Base-by-base conservation (phyloP, 2,113 vertebrate species). In the Strix uralensis region DNA sequence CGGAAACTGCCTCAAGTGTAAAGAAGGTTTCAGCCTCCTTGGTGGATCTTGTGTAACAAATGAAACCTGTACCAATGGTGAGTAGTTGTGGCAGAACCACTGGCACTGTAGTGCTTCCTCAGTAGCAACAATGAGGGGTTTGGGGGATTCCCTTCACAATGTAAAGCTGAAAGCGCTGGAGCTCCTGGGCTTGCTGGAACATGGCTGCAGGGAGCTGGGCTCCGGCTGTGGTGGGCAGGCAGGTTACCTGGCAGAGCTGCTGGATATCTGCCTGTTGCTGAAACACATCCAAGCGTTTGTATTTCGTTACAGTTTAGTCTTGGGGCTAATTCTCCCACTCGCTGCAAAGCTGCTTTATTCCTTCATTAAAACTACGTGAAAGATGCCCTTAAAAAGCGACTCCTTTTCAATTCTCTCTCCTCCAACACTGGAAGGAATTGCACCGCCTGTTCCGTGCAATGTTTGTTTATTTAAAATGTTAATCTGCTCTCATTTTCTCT, bases 61-160 rank as follows among this genome's bases (percentile, higher is more conserved):
- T 15, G 98, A 98, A 86, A 99, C 98, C 10, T 99, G 99, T 96
- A 98, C 97, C 97, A 99, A 99, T 0, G 99, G 99, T 99, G 97
- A 98, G 98, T 81, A 46, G 8, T 7, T 9, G 4, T 21, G 44
- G 9, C 30, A 58, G 71, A 91, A 34, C 32, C 8, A 1, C 30
- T 80, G 40, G 44, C 52, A 66, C 36, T 1, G 1, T 2, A 8
- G 11, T 46, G 38, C 55, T 78, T 63, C 38, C 40, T 49, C 1
- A 0, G 17, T 16, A 69, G 59, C 54, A 80, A 79, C 77, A 90
- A 36, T 6, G 8, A 66, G 67, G 38, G 2, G 66, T 72, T 65
- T 46, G 19, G 66, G 86, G 62, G 66, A 77, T 95, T 92, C 58
- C 42, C 46, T 92, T 92, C 7, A 19, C 10, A 34, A 13, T 9